Evolutionary conservation across 2,797 vertebrate species (phyloP).

Genomic region (Psittacula derbiana): DNA sequence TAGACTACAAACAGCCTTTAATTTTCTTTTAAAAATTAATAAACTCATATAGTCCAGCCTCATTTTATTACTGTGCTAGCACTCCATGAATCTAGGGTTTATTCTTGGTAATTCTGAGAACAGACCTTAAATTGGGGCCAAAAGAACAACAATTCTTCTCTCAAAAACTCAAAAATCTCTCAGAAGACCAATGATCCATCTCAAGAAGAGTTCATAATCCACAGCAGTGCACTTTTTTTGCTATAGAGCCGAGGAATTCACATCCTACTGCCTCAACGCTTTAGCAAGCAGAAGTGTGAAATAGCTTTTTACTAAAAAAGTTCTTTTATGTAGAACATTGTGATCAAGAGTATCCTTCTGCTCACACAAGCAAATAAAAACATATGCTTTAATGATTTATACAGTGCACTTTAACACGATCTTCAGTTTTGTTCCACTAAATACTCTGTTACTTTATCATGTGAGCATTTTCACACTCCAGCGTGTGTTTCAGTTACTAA

Average conservation of each 20-base stretch:
- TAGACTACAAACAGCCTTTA: background rate
- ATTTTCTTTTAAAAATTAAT: background rate
- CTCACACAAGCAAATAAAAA: constrained; percentile 2
- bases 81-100: background rate
- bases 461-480: background rate
- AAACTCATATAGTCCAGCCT: background rate
- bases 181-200: background rate
- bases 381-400: background rate
- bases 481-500: constrained; percentile 26
- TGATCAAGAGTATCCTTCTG: background rate
- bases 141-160: background rate
- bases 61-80: background rate
- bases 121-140: background rate
- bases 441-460: background rate
- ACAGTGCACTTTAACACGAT: background rate
- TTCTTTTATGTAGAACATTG: background rate
- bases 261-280: background rate
- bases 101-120: background rate
- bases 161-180: background rate
- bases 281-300: background rate
- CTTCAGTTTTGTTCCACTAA: constrained; percentile 1
- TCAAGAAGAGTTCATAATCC: background rate
- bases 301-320: background rate
- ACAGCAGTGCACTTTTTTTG: background rate
- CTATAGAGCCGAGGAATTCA: background rate